phyloP scores from a whole-genome alignment of 2,888 invertebrate genomes.

The Allacma fusca region DNA sequence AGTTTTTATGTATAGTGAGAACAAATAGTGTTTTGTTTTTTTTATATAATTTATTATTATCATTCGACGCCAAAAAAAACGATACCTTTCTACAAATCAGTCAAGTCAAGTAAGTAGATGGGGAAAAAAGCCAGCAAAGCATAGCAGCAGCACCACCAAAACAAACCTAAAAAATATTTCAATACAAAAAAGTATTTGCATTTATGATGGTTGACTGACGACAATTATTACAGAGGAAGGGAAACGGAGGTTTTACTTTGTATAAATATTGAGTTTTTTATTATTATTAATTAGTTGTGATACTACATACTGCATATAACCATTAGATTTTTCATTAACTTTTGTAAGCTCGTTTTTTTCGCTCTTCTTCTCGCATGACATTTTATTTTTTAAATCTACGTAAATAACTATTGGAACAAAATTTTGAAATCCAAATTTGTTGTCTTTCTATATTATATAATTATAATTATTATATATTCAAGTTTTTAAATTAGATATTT shows the following conservation, averaged over 20 bases:
- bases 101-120: slow-evolving; percentile 11
- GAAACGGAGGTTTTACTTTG: neutral
- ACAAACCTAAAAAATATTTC: neutral
- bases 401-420: too few relatives aligned
- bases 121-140: neutral
- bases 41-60: neutral
- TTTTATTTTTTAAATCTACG: too few relatives aligned
- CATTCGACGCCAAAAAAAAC: slow-evolving; percentile 2
- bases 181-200: neutral
- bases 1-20: neutral
- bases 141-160: neutral
- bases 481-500: too few relatives aligned
- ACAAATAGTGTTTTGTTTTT: neutral
- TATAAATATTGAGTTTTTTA: too few relatives aligned
- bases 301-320: neutral
- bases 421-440: too few relatives aligned
- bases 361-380: neutral
- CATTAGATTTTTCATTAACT: too few relatives aligned
- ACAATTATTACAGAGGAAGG: neutral
- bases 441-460: too few relatives aligned
- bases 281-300: neutral
- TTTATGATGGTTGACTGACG: slow-evolving; percentile 6
- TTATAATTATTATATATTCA: neutral
- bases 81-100: neutral
- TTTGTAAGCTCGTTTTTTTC: neutral